Conservation (phyloP, 2,797 vertebrate species). For the Thunnus albacares region DNA sequence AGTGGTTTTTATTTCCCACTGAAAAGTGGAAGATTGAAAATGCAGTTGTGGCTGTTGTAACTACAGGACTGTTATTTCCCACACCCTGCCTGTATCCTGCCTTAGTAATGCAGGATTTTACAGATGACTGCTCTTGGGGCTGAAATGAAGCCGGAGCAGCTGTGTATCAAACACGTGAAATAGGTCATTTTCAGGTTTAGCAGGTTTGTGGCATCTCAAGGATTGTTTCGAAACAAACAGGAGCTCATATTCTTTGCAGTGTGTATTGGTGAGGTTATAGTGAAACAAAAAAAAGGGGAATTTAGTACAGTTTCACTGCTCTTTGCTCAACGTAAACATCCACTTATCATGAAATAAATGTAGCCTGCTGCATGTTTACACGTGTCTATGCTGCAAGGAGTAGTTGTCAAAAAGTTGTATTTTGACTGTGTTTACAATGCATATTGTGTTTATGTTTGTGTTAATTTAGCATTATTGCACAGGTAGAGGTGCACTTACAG, state of each 20-base stretch:
- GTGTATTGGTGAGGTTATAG: background rate
- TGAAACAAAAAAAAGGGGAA: background rate
- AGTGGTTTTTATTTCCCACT: background rate
- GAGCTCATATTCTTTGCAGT: background rate
- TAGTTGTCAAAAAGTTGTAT: background rate
- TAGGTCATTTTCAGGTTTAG: background rate
- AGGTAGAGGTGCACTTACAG: background rate
- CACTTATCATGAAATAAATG: background rate
- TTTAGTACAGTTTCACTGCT: background rate
- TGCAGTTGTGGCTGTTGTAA: background rate
- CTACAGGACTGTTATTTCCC: background rate
- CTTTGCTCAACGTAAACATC: background rate
- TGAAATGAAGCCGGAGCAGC: background rate
- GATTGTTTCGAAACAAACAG: background rate
- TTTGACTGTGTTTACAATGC: background rate
- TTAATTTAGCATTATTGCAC: background rate
- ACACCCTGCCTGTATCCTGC: background rate
- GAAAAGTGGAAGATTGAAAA: background rate
- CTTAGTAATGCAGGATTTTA: slow-evolving; percentile 1
- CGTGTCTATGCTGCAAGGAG: background rate
- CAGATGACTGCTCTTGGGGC: background rate
- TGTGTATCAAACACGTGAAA: background rate
- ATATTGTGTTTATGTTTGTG: background rate
- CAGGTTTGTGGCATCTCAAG: slow-evolving; percentile 3
- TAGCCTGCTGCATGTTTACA: background rate